Evolutionary conservation across 2,113 vertebrate species (phyloP).

Genomic region (Nerophis lumbriciformis): DNA sequence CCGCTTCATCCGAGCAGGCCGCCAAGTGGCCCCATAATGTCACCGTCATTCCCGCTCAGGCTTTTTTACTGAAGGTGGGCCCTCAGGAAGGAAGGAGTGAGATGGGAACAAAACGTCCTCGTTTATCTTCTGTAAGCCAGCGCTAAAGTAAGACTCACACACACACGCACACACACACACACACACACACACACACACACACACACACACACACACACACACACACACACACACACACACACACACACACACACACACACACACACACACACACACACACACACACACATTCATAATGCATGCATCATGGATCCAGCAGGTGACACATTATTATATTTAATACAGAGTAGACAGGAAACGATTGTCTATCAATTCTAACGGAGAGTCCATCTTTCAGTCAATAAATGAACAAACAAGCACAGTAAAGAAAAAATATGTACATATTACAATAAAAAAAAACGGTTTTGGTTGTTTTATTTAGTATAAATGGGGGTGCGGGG

Average conservation of each 20-base stretch:
- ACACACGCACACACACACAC: neutral
- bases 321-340: too few species aligned
- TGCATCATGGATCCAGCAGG: neutral
- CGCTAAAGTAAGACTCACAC: slow-evolving; percentile 62
- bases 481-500: too few species aligned
- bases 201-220: slow-evolving; percentile 4
- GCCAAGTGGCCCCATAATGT: slow-evolving; percentile 71
- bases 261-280: neutral
- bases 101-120: slow-evolving; percentile 49
- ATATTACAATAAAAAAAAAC: too few species aligned
- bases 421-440: too few species aligned
- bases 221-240: neutral
- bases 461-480: too few species aligned
- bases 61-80: slow-evolving; percentile 54
- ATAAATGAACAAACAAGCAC: too few species aligned
- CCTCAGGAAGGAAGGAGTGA: slow-evolving; percentile 19
- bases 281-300: neutral
- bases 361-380: too few species aligned
- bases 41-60: slow-evolving; percentile 71
- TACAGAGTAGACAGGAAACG: too few species aligned
- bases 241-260: slow-evolving; percentile 2
- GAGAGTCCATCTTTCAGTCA: too few species aligned
- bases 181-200: slow-evolving; percentile 4
- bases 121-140: slow-evolving; percentile 64
- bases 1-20: slow-evolving; percentile 67